Evolutionary conservation across 2,888 invertebrate genomes (phyloP).

Genomic region (Dendrolimus pini): DNA sequence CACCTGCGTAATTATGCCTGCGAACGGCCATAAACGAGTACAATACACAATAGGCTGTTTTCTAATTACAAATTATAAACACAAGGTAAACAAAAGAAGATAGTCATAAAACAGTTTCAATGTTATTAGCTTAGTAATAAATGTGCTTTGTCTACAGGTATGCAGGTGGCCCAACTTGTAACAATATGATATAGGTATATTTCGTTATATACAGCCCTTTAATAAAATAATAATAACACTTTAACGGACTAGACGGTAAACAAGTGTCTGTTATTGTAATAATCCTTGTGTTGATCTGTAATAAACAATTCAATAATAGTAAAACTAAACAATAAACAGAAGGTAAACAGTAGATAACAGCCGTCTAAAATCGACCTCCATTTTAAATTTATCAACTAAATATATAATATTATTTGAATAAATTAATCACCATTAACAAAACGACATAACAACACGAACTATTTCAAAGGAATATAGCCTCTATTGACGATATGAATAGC

Average conservation of each 20-base stretch:
- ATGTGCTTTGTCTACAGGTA: too few species aligned
- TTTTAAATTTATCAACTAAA: constrained; percentile 46
- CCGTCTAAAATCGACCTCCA: constrained; percentile 40
- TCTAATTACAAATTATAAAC: too few species aligned
- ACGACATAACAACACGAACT: background rate
- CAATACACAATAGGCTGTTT: too few species aligned
- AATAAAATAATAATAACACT: too few species aligned
- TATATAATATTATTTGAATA: constrained; percentile 55
- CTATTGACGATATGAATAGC: background rate
- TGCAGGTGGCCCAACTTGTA: too few species aligned
- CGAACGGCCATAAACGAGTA: too few species aligned
- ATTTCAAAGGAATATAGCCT: background rate
- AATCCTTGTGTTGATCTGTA: background rate
- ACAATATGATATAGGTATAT: too few species aligned
- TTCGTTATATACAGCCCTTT: too few species aligned
- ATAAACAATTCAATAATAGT: constrained; percentile 11
- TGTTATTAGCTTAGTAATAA: too few species aligned
- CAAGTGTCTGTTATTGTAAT: background rate
- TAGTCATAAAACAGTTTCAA: too few species aligned
- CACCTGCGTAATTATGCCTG: too few species aligned
- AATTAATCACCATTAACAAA: constrained; percentile 22
- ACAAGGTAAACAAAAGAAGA: too few species aligned
- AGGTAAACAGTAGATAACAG: constrained; percentile 33
- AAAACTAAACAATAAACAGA: constrained; percentile 32
- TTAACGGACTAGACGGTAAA: background rate